Evolutionary conservation across 2,888 invertebrate genomes (phyloP).

Genomic region (Lordiphosa fenestrarum): DNA sequence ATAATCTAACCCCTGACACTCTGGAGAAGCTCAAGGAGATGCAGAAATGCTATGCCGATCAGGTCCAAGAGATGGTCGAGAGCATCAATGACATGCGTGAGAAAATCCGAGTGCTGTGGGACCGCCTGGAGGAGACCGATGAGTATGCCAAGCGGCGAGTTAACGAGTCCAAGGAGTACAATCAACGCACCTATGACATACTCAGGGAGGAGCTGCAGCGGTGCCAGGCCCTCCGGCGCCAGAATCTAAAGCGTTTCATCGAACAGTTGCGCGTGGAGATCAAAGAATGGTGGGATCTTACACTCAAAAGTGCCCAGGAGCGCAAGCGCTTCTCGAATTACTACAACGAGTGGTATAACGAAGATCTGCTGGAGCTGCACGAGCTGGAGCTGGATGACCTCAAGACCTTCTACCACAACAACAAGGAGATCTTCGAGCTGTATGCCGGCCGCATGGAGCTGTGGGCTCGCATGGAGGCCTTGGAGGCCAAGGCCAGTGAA

Average conservation of each 20-base stretch:
- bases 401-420: slow-evolving; percentile 84
- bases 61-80: slow-evolving; percentile 82
- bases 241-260: slow-evolving; percentile 85
- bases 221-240: slow-evolving; percentile 87
- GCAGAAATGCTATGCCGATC: slow-evolving; percentile 82
- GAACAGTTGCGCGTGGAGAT: slow-evolving; percentile 86
- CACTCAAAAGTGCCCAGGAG: slow-evolving; percentile 85
- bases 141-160: slow-evolving; percentile 85
- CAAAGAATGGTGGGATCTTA: slow-evolving; percentile 87
- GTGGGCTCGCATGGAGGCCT: slow-evolving; percentile 88
- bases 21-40: slow-evolving; percentile 84
- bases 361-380: slow-evolving; percentile 89
- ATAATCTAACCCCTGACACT: slow-evolving; percentile 84
- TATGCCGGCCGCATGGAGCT: slow-evolving; percentile 85
- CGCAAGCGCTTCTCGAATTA: slow-evolving; percentile 84
- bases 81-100: slow-evolving; percentile 84
- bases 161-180: slow-evolving; percentile 69
- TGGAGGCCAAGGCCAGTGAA: slow-evolving; percentile 89
- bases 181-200: slow-evolving; percentile 72
- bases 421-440: slow-evolving; percentile 85
- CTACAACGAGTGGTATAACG: slow-evolving; percentile 86
- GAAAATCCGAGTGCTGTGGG: slow-evolving; percentile 86
- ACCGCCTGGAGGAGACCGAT: slow-evolving; percentile 86
- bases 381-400: slow-evolving; percentile 89
- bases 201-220: slow-evolving; percentile 85